Evolutionary conservation across 2,888 invertebrate genomes (phyloP).

Genomic region (Trichopoda pennipes): DNA sequence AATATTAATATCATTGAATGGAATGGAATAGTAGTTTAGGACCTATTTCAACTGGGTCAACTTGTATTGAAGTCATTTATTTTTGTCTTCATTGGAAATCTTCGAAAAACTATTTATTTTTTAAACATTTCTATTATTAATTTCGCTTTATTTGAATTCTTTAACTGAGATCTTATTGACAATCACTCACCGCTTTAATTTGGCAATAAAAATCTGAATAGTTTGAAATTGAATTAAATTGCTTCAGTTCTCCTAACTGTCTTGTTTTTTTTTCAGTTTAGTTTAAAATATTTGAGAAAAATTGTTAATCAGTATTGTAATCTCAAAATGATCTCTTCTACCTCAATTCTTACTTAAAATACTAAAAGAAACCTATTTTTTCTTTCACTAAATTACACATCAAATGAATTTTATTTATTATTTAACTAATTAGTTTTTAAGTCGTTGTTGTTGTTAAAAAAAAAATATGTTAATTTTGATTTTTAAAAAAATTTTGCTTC

Average conservation of each 20-base stretch:
- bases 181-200: background rate
- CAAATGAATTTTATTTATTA: slow-evolving; percentile 43
- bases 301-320: background rate
- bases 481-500: slow-evolving; percentile 49
- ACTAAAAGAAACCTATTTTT: slow-evolving; percentile 6
- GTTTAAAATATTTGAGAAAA: background rate
- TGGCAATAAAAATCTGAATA: background rate
- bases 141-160: background rate
- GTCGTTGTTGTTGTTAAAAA: slow-evolving; percentile 56
- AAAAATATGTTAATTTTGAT: slow-evolving; percentile 44
- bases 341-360: slow-evolving; percentile 36
- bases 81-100: background rate
- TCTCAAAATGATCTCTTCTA: slow-evolving; percentile 50
- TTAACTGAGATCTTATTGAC: background rate
- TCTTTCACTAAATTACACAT: slow-evolving; percentile 13
- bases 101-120: background rate
- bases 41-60: background rate
- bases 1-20: slow-evolving; percentile 9
- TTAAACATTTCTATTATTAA: background rate
- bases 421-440: slow-evolving; percentile 43
- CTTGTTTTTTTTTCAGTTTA: background rate
- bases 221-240: background rate
- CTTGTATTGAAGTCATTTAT: background rate
- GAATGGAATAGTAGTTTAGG: background rate
- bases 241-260: background rate